These are phyloP conservation scores for Otus sunia DNA, from an alignment of 2,113 vertebrate species.

Conservation along the genomic window DNA sequence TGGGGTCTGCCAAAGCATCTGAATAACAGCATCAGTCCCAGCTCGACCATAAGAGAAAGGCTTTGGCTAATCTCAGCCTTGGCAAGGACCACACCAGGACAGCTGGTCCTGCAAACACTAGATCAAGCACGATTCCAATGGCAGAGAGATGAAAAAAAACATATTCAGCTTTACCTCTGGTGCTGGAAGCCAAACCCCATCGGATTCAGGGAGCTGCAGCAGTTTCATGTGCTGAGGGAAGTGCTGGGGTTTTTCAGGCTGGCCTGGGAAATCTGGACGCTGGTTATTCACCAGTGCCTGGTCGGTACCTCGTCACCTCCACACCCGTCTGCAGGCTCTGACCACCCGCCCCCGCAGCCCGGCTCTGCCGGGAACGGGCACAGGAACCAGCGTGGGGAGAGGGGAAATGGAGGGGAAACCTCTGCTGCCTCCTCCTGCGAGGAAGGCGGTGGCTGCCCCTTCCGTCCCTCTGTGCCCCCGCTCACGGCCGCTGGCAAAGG, in stretches of 20 bases:
- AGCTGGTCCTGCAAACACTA: not conserved
- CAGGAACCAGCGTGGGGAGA: not conserved
- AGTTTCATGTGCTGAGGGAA: not conserved
- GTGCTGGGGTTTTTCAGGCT: not conserved
- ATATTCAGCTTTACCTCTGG: not conserved
- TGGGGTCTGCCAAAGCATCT: not conserved
- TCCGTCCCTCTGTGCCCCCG: not conserved
- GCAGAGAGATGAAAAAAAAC: not conserved
- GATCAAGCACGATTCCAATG: not conserved
- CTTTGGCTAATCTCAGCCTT: not conserved
- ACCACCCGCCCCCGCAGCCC: not conserved
- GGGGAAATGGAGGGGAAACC: fast-evolving
- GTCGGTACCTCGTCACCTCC: not conserved
- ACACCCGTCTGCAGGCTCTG: not conserved
- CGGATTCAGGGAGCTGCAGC: not conserved
- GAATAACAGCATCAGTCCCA: not conserved
- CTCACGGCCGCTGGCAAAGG: not conserved
- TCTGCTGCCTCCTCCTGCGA: not conserved
- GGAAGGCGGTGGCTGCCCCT: not conserved
- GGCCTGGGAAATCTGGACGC: not conserved
- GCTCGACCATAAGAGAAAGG: not conserved
- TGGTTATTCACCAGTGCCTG: not conserved
- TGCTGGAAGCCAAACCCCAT: not conserved
- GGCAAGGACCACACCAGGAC: not conserved
- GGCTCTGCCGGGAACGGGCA: fast-evolving